Evolutionary conservation across 2,113 vertebrate genomes (phyloP), one percentile per base, ranked within the genome.

Genomic region (Pteronura brasiliensis): DNA sequence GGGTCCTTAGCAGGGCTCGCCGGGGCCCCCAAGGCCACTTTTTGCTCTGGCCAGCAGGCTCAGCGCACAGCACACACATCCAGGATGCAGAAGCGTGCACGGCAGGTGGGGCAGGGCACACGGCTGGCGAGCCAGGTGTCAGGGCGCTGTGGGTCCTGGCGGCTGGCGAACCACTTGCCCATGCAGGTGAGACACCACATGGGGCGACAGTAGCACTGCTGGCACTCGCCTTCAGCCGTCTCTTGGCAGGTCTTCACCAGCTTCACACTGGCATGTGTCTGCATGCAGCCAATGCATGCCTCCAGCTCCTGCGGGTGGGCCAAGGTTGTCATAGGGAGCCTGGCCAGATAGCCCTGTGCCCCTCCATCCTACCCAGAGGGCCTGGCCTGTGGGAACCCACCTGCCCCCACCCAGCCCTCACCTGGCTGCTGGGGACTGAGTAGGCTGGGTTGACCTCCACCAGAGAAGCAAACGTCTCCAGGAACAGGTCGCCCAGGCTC

Each of bases 151-250:
- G 99, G 99, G 71, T 99, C 99, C 97, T 99, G 99, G 4, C 99
- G 99, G 97, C 99, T 99, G 94, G 99, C 99, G 0, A 99, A 99
- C 99, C 99, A 99, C 72, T 99, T 99, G 57, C 99, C 99, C 99
- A 99, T 98, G 97, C 99, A 99, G 20, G 99, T 99, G 39, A 99
- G 98, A 97, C 99, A 99, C 99, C 99, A 99, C 99, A 99, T 99
- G 88, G 99, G 99, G 31, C 99, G 99, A 94, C 99, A 99, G 98
- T 99, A 99, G 97, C 99, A 99, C 88, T 98, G 99, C 97, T 99
- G 99, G 94, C 99, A 99, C 8, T 99, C 99, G 0, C 99, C 99
- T 21, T 98, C 99, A 0, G 97, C 94, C 0, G 94, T 97, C 39
- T 98, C 98, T 69, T 97, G 98, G 93, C 99, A 99, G 23, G 98